A percentile compares a stretch with the other conserved stretches of the same genome.
phyloP scores from a whole-genome alignment of 2,888 invertebrate species.

The Cremastobaeus sp. region DNA sequence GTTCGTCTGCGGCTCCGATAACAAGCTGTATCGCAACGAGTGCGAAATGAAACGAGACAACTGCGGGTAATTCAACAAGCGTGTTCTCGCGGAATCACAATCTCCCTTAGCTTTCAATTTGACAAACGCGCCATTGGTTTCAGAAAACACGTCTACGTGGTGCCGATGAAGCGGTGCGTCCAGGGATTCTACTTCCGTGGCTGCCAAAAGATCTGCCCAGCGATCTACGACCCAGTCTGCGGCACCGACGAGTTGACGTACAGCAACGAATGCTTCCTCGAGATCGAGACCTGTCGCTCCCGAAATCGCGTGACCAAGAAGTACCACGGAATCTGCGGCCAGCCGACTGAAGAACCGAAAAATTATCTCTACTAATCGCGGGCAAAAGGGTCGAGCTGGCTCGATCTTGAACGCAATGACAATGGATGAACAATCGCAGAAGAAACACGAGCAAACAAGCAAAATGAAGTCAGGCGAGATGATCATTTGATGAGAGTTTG shows the following conservation, averaged over 20 bases:
- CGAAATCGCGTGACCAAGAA: conserved; percentile 87
- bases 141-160: conserved; percentile 93
- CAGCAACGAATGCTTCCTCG: conserved; percentile 94
- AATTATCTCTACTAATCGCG: conserved; percentile 87
- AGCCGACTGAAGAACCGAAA: conserved; percentile 90
- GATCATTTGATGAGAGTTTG: too few species aligned
- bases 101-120: too few species aligned
- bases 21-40: conserved; percentile 92
- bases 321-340: conserved; percentile 91
- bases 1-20: conserved; percentile 94
- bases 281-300: conserved; percentile 93
- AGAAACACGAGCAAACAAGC: not conserved
- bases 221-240: conserved; percentile 93
- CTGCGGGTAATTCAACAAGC: conserved; percentile 88
- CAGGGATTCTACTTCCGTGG: conserved; percentile 91
- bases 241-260: conserved; percentile 96
- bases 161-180: conserved; percentile 92
- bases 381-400: conserved; percentile 52
- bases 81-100: too few species aligned
- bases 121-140: conserved; percentile 56
- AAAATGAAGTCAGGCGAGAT: not conserved
- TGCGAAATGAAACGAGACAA: conserved; percentile 95
- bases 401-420: conserved; percentile 30
- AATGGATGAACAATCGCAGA: not conserved
- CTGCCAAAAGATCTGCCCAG: conserved; percentile 91